Base-by-base conservation (phyloP, 2,888 invertebrate genomes). In the Choristoneura rosaceana region DNA sequence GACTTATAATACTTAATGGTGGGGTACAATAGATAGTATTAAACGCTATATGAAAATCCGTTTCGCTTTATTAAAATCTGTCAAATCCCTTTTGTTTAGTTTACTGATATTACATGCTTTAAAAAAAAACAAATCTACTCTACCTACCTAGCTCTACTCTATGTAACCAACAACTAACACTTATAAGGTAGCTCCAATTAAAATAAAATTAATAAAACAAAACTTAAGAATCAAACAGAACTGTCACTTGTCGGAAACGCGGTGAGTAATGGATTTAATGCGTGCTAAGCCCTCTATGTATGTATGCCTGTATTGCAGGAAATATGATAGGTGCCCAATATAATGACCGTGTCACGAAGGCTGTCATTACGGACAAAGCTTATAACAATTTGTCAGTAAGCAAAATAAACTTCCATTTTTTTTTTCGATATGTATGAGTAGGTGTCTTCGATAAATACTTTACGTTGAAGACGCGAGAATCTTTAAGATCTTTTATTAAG, bases 191-290 rank as follows among this genome's bases (percentile, higher is more conserved):
- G 45, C 25, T 52, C 62, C 52, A 67, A 71, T 71, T 71, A 71
- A 71, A 71, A 68, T 43, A 15, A 25, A 59, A 71, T 68, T 63
- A 71, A 71, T 71, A 67, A 45, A 43, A 41, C 61, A 62, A 14
- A 65, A 60, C 59, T 43, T 59, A 45, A 64, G 47, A 47, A 38
- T 59, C 47, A 60, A 34, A 65, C 63, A 47, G 55, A 52, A 41
- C 47, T 41, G 66, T 61, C 43, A 17, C 34, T 63, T 71, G 71
- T 71, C 71, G 71, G 71, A 68, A 71, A 52, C 66, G 9, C 34
- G 52, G 79, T 89, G 84, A 89, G 76, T 88, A 89, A 90, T 90
- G 82, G 84, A 81, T 79, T 84, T 82, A 80, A 82, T 87, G 86
- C 90, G 87, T 88, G 87, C 75, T 52, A 74, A 70, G 71, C 71